Conservation (phyloP, 1,140 invertebrate species). For the Melipona quadrifasciata region DNA sequence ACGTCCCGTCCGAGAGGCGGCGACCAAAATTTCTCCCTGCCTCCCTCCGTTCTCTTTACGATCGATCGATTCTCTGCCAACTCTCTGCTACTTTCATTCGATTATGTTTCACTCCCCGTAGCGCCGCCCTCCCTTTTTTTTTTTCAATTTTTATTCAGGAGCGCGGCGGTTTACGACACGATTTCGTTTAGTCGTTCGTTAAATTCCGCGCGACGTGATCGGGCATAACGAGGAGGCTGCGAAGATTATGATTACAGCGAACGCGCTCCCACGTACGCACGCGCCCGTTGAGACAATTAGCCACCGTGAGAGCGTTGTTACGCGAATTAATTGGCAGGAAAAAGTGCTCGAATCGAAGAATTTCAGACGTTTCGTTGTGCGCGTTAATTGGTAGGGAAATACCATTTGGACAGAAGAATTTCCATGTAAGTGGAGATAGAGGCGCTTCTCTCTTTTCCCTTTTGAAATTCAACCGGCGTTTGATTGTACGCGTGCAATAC, state of each 20-base stretch:
- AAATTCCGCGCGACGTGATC: not conserved
- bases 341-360: too few species aligned
- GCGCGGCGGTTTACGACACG: not conserved
- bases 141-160: not conserved
- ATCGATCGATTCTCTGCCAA: not conserved
- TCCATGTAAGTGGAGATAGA: too few species aligned
- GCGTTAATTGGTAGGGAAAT: too few species aligned
- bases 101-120: not conserved
- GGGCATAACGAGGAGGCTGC: not conserved
- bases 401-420: too few species aligned
- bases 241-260: not conserved
- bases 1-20: not conserved
- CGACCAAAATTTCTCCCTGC: constrained; percentile 6
- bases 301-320: too few species aligned
- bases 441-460: too few species aligned
- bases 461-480: too few species aligned
- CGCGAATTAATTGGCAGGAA: too few species aligned
- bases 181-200: not conserved
- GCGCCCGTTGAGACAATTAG: too few species aligned
- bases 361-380: too few species aligned
- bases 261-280: not conserved
- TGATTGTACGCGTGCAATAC: too few species aligned
- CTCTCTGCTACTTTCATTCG: not conserved
- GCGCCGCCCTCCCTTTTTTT: not conserved
- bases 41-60: not conserved